These are phyloP conservation scores for Eleginops maclovinus DNA, from an alignment of 2,113 vertebrate species.

Conservation along the genomic window DNA sequence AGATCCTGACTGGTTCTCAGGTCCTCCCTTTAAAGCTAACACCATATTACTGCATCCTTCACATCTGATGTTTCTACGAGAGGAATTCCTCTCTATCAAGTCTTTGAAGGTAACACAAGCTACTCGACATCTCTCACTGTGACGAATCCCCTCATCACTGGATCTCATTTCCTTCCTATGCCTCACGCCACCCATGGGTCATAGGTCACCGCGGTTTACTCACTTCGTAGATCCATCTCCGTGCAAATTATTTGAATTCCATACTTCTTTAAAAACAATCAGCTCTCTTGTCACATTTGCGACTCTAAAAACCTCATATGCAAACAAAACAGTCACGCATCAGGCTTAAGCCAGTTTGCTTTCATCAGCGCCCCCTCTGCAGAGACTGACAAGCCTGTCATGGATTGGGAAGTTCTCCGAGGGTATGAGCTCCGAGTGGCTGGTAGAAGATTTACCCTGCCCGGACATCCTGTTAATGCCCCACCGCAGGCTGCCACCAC, in stretches of 20 bases:
- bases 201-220: slow-evolving; percentile 42
- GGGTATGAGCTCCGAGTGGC: slow-evolving; percentile 19
- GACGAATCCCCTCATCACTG: background rate
- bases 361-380: background rate
- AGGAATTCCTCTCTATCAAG: background rate
- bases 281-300: background rate
- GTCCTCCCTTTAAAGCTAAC: slow-evolving; percentile 10
- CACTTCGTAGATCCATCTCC: background rate
- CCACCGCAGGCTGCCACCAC: slow-evolving; percentile 62
- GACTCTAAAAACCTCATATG: background rate
- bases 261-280: background rate
- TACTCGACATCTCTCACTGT: slow-evolving; percentile 4
- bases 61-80: slow-evolving; percentile 13
- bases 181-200: slow-evolving; percentile 32
- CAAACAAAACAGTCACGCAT: background rate
- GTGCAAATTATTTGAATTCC: slow-evolving; percentile 24
- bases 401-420: slow-evolving; percentile 40
- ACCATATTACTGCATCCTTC: slow-evolving; percentile 9
- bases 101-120: slow-evolving; percentile 35
- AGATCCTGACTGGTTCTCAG: slow-evolving; percentile 18
- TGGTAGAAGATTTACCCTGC: slow-evolving; percentile 64
- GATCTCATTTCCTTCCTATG: slow-evolving; percentile 11
- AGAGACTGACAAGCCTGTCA: slow-evolving; percentile 39
- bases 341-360: background rate
- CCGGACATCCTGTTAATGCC: slow-evolving; percentile 74